Evolutionary conservation across 2,888 invertebrate genomes (phyloP), one percentile per base, ranked within the genome.

Genomic region (Nomada ferruginata): DNA sequence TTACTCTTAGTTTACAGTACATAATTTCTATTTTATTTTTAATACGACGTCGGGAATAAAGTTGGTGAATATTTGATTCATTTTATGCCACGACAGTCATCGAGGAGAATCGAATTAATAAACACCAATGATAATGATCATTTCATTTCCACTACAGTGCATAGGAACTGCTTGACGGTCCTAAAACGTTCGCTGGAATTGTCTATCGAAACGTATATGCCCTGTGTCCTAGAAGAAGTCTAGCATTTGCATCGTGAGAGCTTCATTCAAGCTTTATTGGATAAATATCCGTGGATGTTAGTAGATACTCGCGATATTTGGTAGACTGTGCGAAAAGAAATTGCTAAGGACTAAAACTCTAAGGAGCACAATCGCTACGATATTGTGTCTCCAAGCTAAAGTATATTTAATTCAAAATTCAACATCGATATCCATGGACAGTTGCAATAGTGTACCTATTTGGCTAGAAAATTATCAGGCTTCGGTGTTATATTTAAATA

Each of bases 261-360:
- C 42, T 66, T 61, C 52, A 9, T 63, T 64, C 47, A 60, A 70
- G 76, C 61, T 10, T 52, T 63, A 42, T 23, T 53, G 52, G 53
- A 47, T 13, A 71, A 52, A 52, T 55, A 61, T 61, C 20, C 60
- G 53, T 44, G 50, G 23, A 66, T n/a, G 50, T 79, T 71, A 68
- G 72, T 72, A 36, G n/a, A 42, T 69, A 63, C 9, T 59, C 44
- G 11, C 53, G 44, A 52, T 47, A 11, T 55, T 50, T 50, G 23
- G 9, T 50, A 50, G 29, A 63, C 52, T 74, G 83, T 83, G 83
- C 63, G 63, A 47, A 83, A 71, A 71, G 7, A 71, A 83, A 71
- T 66, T 5, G 66, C 78, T 83, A 83, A 83, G 2, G n/a, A 42
- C 83, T 83, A 83, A 36, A 36, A 61, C 26, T 70, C 83, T 83